phyloP scores from a whole-genome alignment of 2,113 vertebrate genomes.

The Nymphicus hollandicus region DNA sequence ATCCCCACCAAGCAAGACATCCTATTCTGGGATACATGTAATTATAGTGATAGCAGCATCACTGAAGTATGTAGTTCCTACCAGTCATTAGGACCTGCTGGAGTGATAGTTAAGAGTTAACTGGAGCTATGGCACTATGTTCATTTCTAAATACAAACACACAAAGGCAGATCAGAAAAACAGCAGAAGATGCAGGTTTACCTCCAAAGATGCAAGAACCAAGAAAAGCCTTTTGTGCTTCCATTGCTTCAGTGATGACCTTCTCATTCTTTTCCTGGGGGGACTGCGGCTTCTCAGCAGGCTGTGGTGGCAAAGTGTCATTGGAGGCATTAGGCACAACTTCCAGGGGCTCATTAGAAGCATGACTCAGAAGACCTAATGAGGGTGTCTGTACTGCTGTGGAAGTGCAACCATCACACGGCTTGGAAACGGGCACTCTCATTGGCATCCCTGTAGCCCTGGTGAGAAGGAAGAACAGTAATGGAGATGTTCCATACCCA shows the following conservation, averaged over 20 bases:
- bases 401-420: neutral
- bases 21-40: neutral
- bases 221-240: neutral
- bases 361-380: neutral
- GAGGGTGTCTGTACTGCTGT: neutral
- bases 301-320: neutral
- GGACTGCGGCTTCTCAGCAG: neutral
- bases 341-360: neutral
- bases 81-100: neutral
- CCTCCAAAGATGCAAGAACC: neutral
- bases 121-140: neutral
- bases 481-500: neutral
- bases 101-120: neutral
- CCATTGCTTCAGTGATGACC: neutral
- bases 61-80: neutral
- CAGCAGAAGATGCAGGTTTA: neutral
- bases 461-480: neutral
- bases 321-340: neutral
- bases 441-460: slow-evolving; percentile 33
- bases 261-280: neutral
- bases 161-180: neutral
- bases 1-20: neutral
- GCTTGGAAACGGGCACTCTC: slow-evolving; percentile 44
- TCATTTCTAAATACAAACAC: neutral
- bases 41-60: neutral